phyloP scores from a whole-genome alignment of 1,140 invertebrate species.

The Aphelinus certus region DNA sequence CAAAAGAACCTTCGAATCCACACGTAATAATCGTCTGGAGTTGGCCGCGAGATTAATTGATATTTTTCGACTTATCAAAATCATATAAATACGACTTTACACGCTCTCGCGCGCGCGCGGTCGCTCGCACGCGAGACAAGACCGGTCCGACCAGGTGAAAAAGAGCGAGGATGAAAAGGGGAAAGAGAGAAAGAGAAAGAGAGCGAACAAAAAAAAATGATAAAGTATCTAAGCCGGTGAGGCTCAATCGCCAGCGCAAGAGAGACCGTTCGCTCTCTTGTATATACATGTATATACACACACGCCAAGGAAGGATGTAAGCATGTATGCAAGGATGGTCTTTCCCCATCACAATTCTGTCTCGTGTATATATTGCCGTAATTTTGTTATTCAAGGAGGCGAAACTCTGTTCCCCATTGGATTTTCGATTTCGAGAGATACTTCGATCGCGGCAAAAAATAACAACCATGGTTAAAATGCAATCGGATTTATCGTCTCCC shows the following conservation, averaged over 20 bases:
- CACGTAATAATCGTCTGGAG: neutral
- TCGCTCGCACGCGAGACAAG: neutral
- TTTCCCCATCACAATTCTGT: neutral
- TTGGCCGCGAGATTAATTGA: neutral
- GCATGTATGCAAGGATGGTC: neutral
- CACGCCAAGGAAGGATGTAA: no score
- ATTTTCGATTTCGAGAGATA: no score
- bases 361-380: no score
- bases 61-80: slow-evolving; percentile 13
- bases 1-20: neutral
- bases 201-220: slow-evolving; percentile 14
- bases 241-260: neutral
- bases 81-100: slow-evolving; percentile 1
- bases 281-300: neutral
- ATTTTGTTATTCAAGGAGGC: no score
- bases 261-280: neutral
- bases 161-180: neutral
- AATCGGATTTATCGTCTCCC: no score
- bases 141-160: slow-evolving; percentile 25
- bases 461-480: no score
- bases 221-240: slow-evolving; percentile 11
- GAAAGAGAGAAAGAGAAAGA: neutral
- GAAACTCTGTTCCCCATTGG: no score
- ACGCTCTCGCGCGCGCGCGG: neutral
- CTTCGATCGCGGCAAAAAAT: no score